Conservation (phyloP, 2,888 invertebrate species). For the Drosophila ezoana region DNA sequence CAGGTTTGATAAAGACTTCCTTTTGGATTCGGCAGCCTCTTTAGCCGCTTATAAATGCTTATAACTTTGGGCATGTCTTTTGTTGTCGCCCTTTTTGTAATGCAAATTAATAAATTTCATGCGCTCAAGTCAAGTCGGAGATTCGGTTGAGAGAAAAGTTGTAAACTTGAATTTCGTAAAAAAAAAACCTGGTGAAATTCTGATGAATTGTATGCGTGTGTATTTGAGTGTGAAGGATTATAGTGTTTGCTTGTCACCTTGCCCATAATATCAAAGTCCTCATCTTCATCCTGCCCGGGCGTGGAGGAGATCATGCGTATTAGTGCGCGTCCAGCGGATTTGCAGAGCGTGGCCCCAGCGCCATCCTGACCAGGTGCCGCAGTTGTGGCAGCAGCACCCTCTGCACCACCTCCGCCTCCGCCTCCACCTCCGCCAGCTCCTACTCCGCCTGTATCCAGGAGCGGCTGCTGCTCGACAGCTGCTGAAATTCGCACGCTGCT, state of each 20-base stretch:
- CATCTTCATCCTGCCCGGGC: constrained; percentile 69
- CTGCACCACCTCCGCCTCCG: constrained; percentile 4
- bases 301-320: constrained; percentile 81
- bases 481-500: constrained; percentile 56
- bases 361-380: constrained; percentile 56
- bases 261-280: constrained; percentile 81
- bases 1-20: constrained; percentile 44
- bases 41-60: constrained; percentile 46
- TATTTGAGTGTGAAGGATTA: background rate
- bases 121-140: constrained; percentile 19
- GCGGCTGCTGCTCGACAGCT: constrained; percentile 63
- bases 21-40: constrained; percentile 21
- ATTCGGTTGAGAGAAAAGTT: constrained; percentile 19
- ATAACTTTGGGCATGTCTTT: constrained; percentile 42
- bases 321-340: constrained; percentile 74
- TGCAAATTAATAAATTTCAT: constrained; percentile 62
- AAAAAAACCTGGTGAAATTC: background rate
- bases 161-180: constrained; percentile 8
- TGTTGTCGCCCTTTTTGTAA: constrained; percentile 56
- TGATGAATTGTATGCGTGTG: background rate
- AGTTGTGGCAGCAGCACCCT: constrained; percentile 1
- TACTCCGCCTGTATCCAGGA: constrained; percentile 63
- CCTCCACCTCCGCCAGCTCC: constrained; percentile 22
- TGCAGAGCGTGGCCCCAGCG: constrained; percentile 72
- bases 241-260: constrained; percentile 65